Conservation (phyloP, 2,113 vertebrate genomes). For the Micromys minutus region DNA sequence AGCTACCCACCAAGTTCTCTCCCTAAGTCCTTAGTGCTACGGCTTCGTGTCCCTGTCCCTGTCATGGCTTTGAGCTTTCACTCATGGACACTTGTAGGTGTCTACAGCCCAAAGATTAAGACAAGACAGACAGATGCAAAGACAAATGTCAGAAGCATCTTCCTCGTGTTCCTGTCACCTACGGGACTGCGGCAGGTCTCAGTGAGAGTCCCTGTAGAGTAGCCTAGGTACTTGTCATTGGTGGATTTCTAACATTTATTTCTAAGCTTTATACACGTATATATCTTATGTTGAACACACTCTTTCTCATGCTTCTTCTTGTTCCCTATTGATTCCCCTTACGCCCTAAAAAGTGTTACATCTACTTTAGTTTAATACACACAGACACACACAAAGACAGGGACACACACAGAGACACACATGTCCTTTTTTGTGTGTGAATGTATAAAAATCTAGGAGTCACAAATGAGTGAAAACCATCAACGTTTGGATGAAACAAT, state of each 20-base stretch:
- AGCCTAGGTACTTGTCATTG: background rate
- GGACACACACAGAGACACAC: background rate
- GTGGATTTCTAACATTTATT: background rate
- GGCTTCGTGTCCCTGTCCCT: background rate
- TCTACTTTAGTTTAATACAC: background rate
- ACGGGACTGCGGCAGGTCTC: background rate
- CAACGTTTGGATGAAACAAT: background rate
- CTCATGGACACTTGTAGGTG: background rate
- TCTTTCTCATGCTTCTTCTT: background rate
- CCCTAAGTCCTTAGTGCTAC: background rate
- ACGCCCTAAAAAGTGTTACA: background rate
- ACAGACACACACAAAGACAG: background rate
- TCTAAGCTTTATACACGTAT: background rate
- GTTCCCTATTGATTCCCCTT: accelerated
- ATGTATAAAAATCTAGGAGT: background rate
- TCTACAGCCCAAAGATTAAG: background rate
- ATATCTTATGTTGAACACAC: background rate
- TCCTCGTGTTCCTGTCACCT: background rate
- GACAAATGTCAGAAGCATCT: background rate
- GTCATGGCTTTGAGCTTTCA: background rate
- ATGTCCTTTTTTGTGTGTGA: background rate
- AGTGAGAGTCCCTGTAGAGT: background rate
- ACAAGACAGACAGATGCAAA: background rate
- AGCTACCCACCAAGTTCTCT: background rate
- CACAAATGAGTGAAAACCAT: background rate